Evolutionary conservation across 1,140 invertebrate genomes (phyloP).

Genomic region (Papilio helenus): DNA sequence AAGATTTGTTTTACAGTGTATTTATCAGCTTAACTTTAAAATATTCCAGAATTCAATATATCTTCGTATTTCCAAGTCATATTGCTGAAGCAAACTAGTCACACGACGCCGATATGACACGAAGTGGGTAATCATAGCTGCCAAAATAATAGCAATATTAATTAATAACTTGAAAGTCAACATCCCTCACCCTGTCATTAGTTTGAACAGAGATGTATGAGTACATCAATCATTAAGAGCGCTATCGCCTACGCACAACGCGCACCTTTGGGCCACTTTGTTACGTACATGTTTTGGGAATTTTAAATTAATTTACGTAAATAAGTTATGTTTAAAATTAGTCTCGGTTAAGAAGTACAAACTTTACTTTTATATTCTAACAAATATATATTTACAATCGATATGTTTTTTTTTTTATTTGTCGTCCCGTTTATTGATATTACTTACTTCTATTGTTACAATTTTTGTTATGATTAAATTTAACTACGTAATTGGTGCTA

Average conservation of each 20-base stretch:
- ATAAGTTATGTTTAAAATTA: conserved; percentile 32
- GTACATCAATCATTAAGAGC: conserved; percentile 77
- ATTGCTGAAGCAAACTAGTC: conserved; percentile 14
- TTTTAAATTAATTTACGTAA: conserved; percentile 52
- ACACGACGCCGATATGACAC: conserved; percentile 41
- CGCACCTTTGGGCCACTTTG: conserved; percentile 64
- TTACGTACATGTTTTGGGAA: conserved; percentile 61
- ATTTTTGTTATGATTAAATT: too few relatives aligned
- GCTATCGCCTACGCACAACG: conserved; percentile 73
- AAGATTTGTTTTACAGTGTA: too few relatives aligned
- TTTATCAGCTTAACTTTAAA: not conserved
- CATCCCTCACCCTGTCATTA: conserved; percentile 78
- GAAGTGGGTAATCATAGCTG: conserved; percentile 60
- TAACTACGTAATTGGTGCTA: too few relatives aligned
- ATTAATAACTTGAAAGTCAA: conserved; percentile 82
- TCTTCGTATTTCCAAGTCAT: conserved; percentile 10
- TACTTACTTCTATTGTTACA: too few relatives aligned
- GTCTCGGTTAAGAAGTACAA: not conserved
- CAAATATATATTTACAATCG: too few relatives aligned
- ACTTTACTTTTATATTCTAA: too few relatives aligned
- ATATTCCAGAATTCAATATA: not conserved
- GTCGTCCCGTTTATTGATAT: too few relatives aligned
- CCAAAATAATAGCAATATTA: conserved; percentile 78
- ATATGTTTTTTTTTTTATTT: too few relatives aligned
- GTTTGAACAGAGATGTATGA: conserved; percentile 72